Percentiles rank a stretch among this genome's conserved stretches.
Conservation (phyloP, 2,888 invertebrate species). For the Ophion slaviceki region DNA sequence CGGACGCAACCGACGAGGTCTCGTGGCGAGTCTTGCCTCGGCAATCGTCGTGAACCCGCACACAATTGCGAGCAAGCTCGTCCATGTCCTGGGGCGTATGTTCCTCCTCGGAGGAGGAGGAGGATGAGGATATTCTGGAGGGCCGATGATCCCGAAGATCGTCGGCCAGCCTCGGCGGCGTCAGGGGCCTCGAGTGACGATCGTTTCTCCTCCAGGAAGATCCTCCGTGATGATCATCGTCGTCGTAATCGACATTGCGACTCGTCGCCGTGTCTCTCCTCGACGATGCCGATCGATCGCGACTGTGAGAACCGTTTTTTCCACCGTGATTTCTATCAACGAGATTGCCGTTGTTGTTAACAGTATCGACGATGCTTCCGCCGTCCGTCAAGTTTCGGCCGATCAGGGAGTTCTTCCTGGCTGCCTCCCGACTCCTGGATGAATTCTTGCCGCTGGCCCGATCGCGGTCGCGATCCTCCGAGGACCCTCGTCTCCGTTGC, state of each 20-base stretch:
- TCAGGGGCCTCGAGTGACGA: constrained; percentile 78
- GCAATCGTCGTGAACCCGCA: constrained; percentile 73
- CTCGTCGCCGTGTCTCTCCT: constrained; percentile 41
- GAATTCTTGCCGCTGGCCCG: constrained; percentile 51
- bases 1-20: not conserved
- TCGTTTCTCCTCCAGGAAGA: constrained; percentile 61
- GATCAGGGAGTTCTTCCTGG: constrained; percentile 63
- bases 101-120: constrained; percentile 52
- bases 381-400: constrained; percentile 35
- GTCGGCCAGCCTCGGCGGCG: constrained; percentile 72
- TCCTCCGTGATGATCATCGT: constrained; percentile 47
- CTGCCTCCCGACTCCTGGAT: constrained; percentile 54
- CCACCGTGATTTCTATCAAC: constrained; percentile 15
- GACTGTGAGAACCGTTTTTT: constrained; percentile 48
- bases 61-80: constrained; percentile 72
- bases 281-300: constrained; percentile 41
- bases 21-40: constrained; percentile 31
- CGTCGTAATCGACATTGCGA: constrained; percentile 50
- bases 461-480: constrained; percentile 67
- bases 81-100: constrained; percentile 31
- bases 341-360: constrained; percentile 11
- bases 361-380: constrained; percentile 5
- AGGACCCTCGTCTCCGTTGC: constrained; percentile 63
- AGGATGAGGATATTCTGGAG: constrained; percentile 36
- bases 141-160: constrained; percentile 50